phyloP scores from a whole-genome alignment of 2,113 vertebrate species.

The Oryzias celebensis region DNA sequence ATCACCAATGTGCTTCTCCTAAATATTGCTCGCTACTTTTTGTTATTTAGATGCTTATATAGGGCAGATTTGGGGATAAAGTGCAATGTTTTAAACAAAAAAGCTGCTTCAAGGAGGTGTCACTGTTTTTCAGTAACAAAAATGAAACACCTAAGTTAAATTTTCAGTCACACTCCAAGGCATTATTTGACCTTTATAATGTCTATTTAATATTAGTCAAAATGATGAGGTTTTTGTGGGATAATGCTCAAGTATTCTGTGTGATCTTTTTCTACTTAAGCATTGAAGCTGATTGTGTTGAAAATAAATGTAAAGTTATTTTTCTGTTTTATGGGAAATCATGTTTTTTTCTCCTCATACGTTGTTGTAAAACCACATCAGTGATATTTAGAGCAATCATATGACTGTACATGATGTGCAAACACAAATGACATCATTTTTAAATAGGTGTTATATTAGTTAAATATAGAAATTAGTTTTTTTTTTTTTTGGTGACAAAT shows the following conservation, averaged over 20 bases:
- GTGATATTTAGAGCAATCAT: background rate
- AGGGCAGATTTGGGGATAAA: constrained; percentile 4
- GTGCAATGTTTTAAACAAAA: constrained; percentile 39
- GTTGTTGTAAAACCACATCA: constrained; percentile 9
- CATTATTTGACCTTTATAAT: too few relatives aligned
- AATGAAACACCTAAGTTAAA: too few relatives aligned
- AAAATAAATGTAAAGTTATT: background rate
- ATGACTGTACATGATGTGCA: constrained; percentile 31
- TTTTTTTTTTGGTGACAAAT: constrained; percentile 59
- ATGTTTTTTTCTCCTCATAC: background rate
- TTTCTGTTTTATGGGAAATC: background rate
- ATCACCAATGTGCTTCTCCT: constrained; percentile 21
- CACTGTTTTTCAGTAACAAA: background rate
- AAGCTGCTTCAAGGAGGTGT: constrained; percentile 35
- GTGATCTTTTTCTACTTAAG: background rate
- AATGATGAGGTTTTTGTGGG: background rate
- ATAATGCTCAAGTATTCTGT: background rate
- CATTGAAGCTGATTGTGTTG: background rate
- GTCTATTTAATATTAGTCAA: too few relatives aligned
- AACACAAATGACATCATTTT: constrained; percentile 24
- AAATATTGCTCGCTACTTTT: constrained; percentile 16
- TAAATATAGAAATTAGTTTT: constrained; percentile 65
- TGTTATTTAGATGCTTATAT: constrained; percentile 5
- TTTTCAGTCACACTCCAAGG: too few relatives aligned
- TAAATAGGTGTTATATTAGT: constrained; percentile 27